Base-by-base conservation (phyloP, 2,113 vertebrate species). In the Sciurus niger region DNA sequence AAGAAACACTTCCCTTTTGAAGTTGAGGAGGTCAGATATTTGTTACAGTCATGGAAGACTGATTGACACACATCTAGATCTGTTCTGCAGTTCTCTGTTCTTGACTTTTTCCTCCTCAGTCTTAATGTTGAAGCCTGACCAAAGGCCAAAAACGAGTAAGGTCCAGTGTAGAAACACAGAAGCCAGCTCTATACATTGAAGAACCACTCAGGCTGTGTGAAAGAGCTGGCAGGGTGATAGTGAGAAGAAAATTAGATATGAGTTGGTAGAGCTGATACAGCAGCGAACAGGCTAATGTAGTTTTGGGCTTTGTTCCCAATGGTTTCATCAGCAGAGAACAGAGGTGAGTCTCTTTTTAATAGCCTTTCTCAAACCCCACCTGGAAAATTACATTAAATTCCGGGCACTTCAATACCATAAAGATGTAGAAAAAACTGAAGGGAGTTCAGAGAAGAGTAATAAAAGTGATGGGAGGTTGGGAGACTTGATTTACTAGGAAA, bases 401-500 rank as follows among this genome's bases (percentile, higher is more conserved):
- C 65, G 4, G 58, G 93, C 97, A 94, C 86, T 90, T 97, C 92
- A 82, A 95, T 97, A 89, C 58, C 95, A 68, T 97, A 96, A 96
- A 95, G 97, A 96, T 58, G 73, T 67, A 94, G 93, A 68, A 92
- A 86, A 92, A 77, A 83, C 96, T 97, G 74, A 93, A 94, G 91
- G 89, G 91, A 97, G 97, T 96, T 95, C 86, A 89, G 93, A 96
- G 93, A 94, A 84, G 87, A 94, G 93, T 86, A 90, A 98, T 97
- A 97, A 98, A 97, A 97, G 83, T 90, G 96, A 86, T 90, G 92
- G 92, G 97, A 83, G 92, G 95, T 85, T 95, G 93, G 92, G 94
- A 95, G 96, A 94, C 82, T 79, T 95, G 96, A 98, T 97, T 97
- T 97, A 97, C 94, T 97, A 77, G 89, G 87, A 96, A 97, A 97